phyloP scores from a whole-genome alignment of 1,140 invertebrate genomes.

The Eueides isabella region DNA sequence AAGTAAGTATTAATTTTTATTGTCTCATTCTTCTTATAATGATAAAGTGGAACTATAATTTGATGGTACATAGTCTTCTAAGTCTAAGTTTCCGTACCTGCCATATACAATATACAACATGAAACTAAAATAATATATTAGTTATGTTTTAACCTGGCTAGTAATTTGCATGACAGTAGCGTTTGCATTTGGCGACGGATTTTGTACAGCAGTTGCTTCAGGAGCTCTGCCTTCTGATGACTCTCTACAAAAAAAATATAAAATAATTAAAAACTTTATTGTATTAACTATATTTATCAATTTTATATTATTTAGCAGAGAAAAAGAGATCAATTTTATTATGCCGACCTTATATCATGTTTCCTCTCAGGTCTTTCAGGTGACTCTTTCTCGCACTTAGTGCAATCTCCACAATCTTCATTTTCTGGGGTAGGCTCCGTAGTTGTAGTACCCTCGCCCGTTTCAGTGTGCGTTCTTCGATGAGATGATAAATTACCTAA shows the following conservation, averaged over 20 bases:
- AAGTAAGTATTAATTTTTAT: not conserved
- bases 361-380: slow-evolving; percentile 54
- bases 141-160: slow-evolving; percentile 52
- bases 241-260: slow-evolving; percentile 44
- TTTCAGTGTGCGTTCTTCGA: slow-evolving; percentile 93
- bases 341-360: slow-evolving; percentile 56
- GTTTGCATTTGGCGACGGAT: slow-evolving; percentile 42
- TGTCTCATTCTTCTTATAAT: not conserved
- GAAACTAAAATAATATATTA: not conserved
- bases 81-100: too few relatives aligned
- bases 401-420: slow-evolving; percentile 57
- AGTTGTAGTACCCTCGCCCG: slow-evolving; percentile 62
- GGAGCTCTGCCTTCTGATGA: slow-evolving; percentile 53
- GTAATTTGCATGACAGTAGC: slow-evolving; percentile 73
- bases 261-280: slow-evolving; percentile 12
- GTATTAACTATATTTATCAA: too few relatives aligned
- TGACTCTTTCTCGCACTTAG: slow-evolving; percentile 58
- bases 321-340: too few relatives aligned
- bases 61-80: too few relatives aligned
- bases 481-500: slow-evolving; percentile 92
- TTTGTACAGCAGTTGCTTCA: slow-evolving; percentile 55
- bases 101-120: too few relatives aligned
- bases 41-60: not conserved
- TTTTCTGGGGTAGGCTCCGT: slow-evolving; percentile 43
- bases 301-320: too few relatives aligned